Percentiles rank a stretch among this genome's conserved stretches.
Conservation (phyloP, 2,888 invertebrate species). For the Cataglyphis cursor region DNA sequence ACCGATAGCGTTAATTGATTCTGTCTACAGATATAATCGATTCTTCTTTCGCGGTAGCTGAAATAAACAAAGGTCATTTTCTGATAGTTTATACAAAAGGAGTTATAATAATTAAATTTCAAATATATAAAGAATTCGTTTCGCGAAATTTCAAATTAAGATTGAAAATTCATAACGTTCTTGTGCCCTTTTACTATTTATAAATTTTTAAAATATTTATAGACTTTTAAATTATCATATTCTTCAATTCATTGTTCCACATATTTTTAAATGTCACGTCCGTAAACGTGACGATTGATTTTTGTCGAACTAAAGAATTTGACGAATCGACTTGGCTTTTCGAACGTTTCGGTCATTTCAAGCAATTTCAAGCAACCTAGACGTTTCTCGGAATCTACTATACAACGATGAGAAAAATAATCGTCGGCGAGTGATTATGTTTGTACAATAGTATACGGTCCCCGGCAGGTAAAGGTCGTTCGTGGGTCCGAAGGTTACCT, state of each 20-base stretch:
- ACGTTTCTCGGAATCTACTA: constrained; percentile 70
- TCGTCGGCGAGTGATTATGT: constrained; percentile 74
- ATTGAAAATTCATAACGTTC: neutral
- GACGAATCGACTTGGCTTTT: constrained; percentile 55
- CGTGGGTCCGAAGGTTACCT: constrained; percentile 80
- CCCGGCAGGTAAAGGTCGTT: constrained; percentile 79
- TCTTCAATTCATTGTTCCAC: neutral
- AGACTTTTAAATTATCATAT: too few relatives aligned
- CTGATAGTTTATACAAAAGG: neutral
- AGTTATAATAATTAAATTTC: neutral
- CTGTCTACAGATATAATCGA: neutral
- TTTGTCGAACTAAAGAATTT: neutral
- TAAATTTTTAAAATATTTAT: too few relatives aligned
- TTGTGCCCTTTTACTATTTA: neutral
- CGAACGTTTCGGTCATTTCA: constrained; percentile 51
- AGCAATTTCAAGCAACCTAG: constrained; percentile 44
- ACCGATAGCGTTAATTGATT: constrained; percentile 6
- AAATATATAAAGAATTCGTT: neutral
- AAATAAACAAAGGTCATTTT: neutral
- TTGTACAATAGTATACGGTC: constrained; percentile 62
- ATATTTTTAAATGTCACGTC: neutral
- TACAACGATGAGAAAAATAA: constrained; percentile 62
- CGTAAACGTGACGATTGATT: neutral
- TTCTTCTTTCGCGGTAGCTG: neutral
- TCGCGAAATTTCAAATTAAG: neutral